Percentiles rank a stretch among this genome's conserved stretches.
These are phyloP conservation scores for Blastobasis adustella DNA, from an alignment of 2,888 invertebrate genomes.

Conservation along the genomic window DNA sequence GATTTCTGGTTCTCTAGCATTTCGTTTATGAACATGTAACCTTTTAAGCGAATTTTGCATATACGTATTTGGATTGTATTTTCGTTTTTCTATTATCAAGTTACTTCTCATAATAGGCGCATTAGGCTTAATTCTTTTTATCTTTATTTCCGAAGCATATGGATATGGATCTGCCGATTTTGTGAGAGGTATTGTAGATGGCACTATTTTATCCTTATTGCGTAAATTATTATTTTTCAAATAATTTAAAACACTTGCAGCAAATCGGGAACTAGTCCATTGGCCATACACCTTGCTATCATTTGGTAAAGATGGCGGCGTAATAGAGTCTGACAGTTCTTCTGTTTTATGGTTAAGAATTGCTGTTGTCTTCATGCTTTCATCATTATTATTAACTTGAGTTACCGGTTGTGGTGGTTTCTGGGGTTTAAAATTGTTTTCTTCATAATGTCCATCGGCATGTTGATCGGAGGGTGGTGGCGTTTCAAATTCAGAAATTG, in stretches of 20 bases:
- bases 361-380: constrained; percentile 9
- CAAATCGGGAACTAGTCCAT: constrained; percentile 56
- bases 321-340: constrained; percentile 37
- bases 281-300: constrained; percentile 48
- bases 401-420: constrained; percentile 14
- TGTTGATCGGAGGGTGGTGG: constrained; percentile 33
- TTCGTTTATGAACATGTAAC: constrained; percentile 19
- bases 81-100: constrained; percentile 28
- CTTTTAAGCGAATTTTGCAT: neutral
- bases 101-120: constrained; percentile 38
- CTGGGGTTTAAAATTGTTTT: constrained; percentile 17
- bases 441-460: constrained; percentile 18
- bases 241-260: constrained; percentile 53
- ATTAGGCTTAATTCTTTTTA: constrained; percentile 37
- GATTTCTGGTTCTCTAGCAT: constrained; percentile 31
- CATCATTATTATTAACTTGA: constrained; percentile 20
- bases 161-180: constrained; percentile 50
- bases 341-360: constrained; percentile 13
- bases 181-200: constrained; percentile 41
- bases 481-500: constrained; percentile 45
- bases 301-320: constrained; percentile 37
- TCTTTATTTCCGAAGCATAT: constrained; percentile 47
- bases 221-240: constrained; percentile 48
- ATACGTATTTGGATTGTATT: constrained; percentile 16
- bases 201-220: constrained; percentile 37